Conservation (phyloP, 2,888 invertebrate species). For the Nymphalis c-album region DNA sequence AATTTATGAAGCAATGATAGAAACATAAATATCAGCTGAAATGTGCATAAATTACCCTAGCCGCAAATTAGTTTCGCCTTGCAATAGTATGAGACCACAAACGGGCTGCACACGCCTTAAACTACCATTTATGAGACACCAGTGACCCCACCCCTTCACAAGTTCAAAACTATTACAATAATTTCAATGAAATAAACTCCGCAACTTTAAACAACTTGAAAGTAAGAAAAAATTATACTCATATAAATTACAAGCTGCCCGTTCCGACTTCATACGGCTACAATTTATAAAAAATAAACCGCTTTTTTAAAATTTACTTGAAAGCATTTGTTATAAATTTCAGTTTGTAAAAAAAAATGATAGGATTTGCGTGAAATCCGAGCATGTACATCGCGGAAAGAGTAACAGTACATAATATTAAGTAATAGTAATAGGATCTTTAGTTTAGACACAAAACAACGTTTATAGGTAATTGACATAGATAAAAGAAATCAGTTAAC, state of each 20-base stretch:
- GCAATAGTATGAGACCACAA: slow-evolving; percentile 38
- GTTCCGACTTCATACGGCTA: too few species aligned
- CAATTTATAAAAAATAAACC: too few species aligned
- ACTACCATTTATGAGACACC: slow-evolving; percentile 33
- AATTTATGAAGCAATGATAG: slow-evolving; percentile 33
- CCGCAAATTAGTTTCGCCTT: slow-evolving; percentile 42
- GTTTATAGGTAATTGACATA: too few species aligned
- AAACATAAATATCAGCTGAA: slow-evolving; percentile 38
- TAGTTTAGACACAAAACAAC: too few species aligned
- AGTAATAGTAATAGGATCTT: too few species aligned
- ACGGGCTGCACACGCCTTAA: slow-evolving; percentile 37
- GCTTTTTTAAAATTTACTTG: neutral
- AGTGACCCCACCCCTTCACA: slow-evolving; percentile 16
- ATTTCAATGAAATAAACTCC: slow-evolving; percentile 12
- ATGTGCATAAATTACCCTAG: slow-evolving; percentile 35
- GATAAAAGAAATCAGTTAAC: too few species aligned
- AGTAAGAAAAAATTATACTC: neutral
- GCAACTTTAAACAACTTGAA: neutral
- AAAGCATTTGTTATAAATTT: neutral
- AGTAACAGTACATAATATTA: too few species aligned
- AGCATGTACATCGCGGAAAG: too few species aligned
- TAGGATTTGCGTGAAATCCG: too few species aligned
- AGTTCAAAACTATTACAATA: slow-evolving; percentile 25
- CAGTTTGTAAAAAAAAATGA: too few species aligned
- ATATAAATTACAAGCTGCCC: neutral